These are phyloP conservation scores for Macrophya alboannulata DNA, from an alignment of 2,888 invertebrate species.

Conservation along the genomic window DNA sequence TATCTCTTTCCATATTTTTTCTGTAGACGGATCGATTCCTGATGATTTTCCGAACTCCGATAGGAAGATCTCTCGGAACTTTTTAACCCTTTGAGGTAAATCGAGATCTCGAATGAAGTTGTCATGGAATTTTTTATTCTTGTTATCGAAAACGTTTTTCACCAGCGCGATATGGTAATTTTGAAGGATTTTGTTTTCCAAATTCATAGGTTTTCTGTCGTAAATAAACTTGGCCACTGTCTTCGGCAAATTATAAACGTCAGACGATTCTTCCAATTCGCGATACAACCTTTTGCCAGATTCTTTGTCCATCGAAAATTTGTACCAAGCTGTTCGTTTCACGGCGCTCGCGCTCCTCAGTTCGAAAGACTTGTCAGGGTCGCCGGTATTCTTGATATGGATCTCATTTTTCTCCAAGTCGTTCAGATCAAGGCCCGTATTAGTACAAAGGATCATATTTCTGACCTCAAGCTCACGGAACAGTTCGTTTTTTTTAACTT, in stretches of 20 bases:
- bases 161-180: not conserved
- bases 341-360: not conserved
- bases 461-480: not conserved
- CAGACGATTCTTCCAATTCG: not conserved
- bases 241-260: not conserved
- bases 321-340: not conserved
- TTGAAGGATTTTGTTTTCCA: not conserved
- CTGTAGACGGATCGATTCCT: not conserved
- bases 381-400: not conserved
- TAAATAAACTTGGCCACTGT: not conserved
- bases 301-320: not conserved
- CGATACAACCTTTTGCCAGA: not conserved
- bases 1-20: no score
- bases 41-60: not conserved
- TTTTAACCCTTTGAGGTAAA: not conserved
- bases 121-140: not conserved
- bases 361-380: not conserved
- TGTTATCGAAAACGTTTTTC: not conserved
- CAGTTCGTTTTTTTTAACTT: not conserved
- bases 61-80: not conserved
- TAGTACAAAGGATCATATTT: not conserved
- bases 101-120: not conserved
- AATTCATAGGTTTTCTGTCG: not conserved
- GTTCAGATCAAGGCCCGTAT: not conserved
- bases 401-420: not conserved